Conservation (phyloP, 1,140 invertebrate species). For the Dreissena polymorpha region DNA sequence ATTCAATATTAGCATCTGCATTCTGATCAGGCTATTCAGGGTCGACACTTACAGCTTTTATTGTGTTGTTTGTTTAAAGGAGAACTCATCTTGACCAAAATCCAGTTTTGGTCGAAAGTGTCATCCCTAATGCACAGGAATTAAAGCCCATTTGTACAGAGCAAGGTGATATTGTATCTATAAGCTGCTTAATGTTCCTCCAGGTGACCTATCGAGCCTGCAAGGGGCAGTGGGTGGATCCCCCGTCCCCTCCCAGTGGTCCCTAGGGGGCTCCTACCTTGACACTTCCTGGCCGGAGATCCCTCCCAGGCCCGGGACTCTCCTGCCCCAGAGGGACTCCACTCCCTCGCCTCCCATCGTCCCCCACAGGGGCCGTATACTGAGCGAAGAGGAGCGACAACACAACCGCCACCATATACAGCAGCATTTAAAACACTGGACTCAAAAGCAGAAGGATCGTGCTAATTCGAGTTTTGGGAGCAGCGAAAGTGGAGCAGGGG, state of each 20-base stretch:
- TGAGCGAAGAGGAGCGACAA: constrained; percentile 74
- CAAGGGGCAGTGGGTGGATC: constrained; percentile 41
- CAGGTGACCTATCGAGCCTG: constrained; percentile 3
- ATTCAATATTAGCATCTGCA: too few species aligned
- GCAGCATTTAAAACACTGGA: constrained; percentile 75
- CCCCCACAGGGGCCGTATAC: constrained; percentile 64
- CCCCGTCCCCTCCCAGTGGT: constrained; percentile 8
- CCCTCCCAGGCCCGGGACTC: constrained; percentile 46
- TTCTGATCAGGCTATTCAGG: too few species aligned
- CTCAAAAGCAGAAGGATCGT: constrained; percentile 66
- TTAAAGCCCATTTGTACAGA: too few species aligned
- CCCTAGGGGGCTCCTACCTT: background rate
- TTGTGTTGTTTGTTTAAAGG: too few species aligned
- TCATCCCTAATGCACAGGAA: too few species aligned
- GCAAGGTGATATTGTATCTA: too few species aligned
- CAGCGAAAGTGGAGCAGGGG: constrained; percentile 4
- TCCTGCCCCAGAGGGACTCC: constrained; percentile 30
- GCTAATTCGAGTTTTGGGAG: constrained; percentile 58
- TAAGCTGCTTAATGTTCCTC: too few species aligned
- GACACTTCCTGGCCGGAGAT: constrained; percentile 33
- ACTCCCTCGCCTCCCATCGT: constrained; percentile 65
- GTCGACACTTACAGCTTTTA: too few species aligned
- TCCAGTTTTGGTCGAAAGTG: too few species aligned
- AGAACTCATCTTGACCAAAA: too few species aligned
- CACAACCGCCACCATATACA: constrained; percentile 74